Evolutionary conservation across 2,888 invertebrate genomes (phyloP), one percentile per base, ranked within the genome.

Genomic region (Azorinus chamasolen): DNA sequence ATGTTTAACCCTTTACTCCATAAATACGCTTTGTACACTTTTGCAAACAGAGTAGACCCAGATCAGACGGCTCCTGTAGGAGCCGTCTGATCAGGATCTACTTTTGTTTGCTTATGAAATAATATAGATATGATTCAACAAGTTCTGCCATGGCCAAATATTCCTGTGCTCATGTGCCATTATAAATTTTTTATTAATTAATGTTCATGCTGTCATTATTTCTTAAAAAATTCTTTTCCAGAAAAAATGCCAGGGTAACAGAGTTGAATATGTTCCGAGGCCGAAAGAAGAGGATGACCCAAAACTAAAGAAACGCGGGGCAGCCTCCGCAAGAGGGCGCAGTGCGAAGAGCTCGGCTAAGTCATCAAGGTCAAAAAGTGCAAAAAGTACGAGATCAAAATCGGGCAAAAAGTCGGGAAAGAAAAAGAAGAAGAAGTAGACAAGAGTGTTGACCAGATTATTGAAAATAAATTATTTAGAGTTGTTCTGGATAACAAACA

Each of bases 241-340:
- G 91, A 79, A 79, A 69, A 84, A 83, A n/a, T 91, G 91, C 62
- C 91, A 90, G 80, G 91, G 91, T 2, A 84, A 88, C 51, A 80
- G 88, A 55, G 91, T 91, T 12, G 91, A 91, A 65, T 90, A 87
- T 50, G 86, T 88, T 4, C 84, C 87, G 0, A 74, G 83, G 10
- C 77, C 79, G 12, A 84, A 83, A 3, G 69, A 79, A 8, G 88
- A 88, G 6, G 86, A 81, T 0, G 86, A 83, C 24, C 73, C 75
- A 6, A 74, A 77, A 22, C 53, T 43, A 14, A 83, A 82, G 37
- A 83, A 84, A 57, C 77, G 83, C 37, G 83, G 84, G 32, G 48
- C 62, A 10, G 68, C 73, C 6, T 74, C 77, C 1, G 25, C 57
- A 1, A 65, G 72, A 16, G 66, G 70, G 20, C 46, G 74, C 12